Percentiles rank a stretch among this genome's conserved stretches.
These are phyloP conservation scores for Pteromalus puparum DNA, from an alignment of 1,140 invertebrate genomes.

Conservation along the genomic window DNA sequence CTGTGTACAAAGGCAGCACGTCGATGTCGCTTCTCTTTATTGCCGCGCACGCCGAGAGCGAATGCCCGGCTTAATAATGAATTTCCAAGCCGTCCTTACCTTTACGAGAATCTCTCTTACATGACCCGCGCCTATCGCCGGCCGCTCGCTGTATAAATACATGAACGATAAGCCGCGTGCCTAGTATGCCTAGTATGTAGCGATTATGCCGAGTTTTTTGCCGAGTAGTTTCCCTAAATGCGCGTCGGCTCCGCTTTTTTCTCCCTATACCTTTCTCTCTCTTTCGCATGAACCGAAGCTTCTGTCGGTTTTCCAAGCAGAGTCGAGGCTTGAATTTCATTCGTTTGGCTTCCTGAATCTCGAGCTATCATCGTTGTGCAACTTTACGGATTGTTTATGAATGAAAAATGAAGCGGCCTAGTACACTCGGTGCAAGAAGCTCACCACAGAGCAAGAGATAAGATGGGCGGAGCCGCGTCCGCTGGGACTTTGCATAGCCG, in stretches of 20 bases:
- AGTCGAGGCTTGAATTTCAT: background rate
- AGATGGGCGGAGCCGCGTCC: slow-evolving; percentile 68
- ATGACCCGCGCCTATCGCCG: slow-evolving; percentile 60
- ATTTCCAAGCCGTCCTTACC: slow-evolving; percentile 71
- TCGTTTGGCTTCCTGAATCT: background rate
- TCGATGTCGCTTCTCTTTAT: slow-evolving; percentile 65
- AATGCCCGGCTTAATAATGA: slow-evolving; percentile 69
- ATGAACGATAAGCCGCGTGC: slow-evolving; percentile 64
- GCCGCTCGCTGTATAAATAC: slow-evolving; percentile 67
- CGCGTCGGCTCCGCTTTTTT: slow-evolving; percentile 38
- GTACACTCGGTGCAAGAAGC: no score
- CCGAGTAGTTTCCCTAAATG: slow-evolving; percentile 70
- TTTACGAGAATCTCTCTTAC: slow-evolving; percentile 68
- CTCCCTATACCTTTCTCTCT: no score
- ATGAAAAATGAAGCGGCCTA: no score
- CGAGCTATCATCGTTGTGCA: no score
- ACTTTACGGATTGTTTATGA: background rate
- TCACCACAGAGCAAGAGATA: no score
- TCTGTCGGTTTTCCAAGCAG: background rate
- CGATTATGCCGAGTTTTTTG: slow-evolving; percentile 66
- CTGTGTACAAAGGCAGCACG: slow-evolving; percentile 47
- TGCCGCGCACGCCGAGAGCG: slow-evolving; percentile 42
- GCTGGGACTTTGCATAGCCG: slow-evolving; percentile 72
- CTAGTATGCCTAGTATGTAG: background rate
- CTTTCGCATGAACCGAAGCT: slow-evolving; percentile 20